Evolutionary conservation across 1,140 invertebrate genomes (phyloP), one percentile per base, ranked within the genome.

Genomic region (Macrobrachium nipponense): DNA sequence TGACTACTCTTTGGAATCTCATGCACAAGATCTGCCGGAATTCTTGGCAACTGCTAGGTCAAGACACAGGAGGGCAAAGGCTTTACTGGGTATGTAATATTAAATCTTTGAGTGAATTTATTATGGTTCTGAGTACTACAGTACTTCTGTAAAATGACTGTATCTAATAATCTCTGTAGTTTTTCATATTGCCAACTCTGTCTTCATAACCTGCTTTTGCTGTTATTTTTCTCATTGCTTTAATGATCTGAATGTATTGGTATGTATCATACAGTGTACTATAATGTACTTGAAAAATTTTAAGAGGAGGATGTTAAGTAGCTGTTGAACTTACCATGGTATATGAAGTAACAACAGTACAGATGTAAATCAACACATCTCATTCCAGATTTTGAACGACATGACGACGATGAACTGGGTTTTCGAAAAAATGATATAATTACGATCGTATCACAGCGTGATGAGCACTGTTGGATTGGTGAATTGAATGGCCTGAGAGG

Each of bases 381-480:
- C 23, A 62, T 20, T 73, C 8, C 88, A 95, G 98, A 99, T 92
- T 99, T 99, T 94, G 98, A 99, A 91, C 93, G 98, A 89, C 96
- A 98, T 90, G 98, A 99, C 92, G 97, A 99, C 90, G 98, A 99
- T 93, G 99, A 99, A 92, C 92, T 99, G 43, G 98, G 98, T 51
- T 99, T 99, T 92, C 93, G 97, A 76, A 98, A 98, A 92, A 99
- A 99, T 93, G 98, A 99, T 92, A 97, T 99, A 20, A 99, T 99
- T 68, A 98, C 97, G 72, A 97, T 99, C 60, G 95, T 99, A 44
- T 98, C 97, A 90, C 97, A 98, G 90, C 97, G 98, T 91, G 99
- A 99, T 93, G 99, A 99, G 91, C 98, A 99, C 91, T 99, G 99
- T 91, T 99, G 99, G 99, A 95, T 99, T 87, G 99, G 99, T 73